These are phyloP conservation scores for Cataglyphis altisquamis DNA, from an alignment of 2,888 invertebrate genomes.

Conservation along the genomic window DNA sequence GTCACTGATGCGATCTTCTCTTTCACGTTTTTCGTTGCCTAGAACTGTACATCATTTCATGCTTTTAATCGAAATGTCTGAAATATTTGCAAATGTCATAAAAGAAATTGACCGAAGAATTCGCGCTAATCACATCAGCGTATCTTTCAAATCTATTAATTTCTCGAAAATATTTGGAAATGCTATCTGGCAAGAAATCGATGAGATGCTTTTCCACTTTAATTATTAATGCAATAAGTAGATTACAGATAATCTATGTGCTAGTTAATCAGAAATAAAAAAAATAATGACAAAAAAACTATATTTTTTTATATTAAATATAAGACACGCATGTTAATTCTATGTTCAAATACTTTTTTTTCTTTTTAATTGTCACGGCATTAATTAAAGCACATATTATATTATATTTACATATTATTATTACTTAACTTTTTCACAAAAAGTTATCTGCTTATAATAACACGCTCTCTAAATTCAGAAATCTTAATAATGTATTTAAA, in stretches of 20 bases:
- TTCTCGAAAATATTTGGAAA: not conserved
- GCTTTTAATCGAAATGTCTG: constrained; percentile 53
- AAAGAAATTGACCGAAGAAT: not conserved
- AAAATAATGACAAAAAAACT: not conserved
- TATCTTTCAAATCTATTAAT: constrained; percentile 1
- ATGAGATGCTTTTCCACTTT: not conserved
- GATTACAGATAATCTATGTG: not conserved
- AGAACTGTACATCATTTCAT: constrained; percentile 55
- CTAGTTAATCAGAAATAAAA: not conserved
- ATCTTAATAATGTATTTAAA: not conserved
- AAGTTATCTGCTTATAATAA: not conserved
- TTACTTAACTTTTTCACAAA: not conserved
- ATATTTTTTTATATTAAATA: not conserved
- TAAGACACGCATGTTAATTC: not conserved
- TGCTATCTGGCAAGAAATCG: not conserved
- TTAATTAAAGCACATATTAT: not conserved
- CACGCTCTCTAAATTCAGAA: not conserved
- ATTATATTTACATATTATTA: not conserved
- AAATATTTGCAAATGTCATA: constrained; percentile 48
- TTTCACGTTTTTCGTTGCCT: constrained; percentile 40
- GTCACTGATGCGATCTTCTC: constrained; percentile 52
- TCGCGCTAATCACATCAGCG: not conserved
- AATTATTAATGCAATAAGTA: not conserved
- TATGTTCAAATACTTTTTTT: not conserved
- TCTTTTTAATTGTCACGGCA: not conserved